Conservation (phyloP, 1,140 invertebrate genomes). For the Papilio helenus region DNA sequence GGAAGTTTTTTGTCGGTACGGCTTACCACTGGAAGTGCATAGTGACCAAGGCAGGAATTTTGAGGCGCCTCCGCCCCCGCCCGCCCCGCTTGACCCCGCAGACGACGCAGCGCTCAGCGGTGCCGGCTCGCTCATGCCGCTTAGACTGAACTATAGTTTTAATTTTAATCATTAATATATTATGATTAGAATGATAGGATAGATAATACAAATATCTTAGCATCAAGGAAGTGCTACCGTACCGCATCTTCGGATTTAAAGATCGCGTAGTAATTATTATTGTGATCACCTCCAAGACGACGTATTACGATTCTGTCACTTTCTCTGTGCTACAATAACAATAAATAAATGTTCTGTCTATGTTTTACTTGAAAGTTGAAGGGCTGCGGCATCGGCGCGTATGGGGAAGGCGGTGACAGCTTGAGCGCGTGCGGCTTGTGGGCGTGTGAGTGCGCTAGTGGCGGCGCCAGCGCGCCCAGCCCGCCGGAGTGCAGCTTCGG, state of each 20-base stretch:
- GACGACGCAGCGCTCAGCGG: slow-evolving; percentile 75
- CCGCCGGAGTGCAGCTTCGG: slow-evolving; percentile 87
- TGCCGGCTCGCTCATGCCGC: slow-evolving; percentile 63
- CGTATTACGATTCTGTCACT: too few species aligned
- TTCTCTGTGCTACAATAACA: too few species aligned
- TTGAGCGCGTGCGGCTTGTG: slow-evolving; percentile 81
- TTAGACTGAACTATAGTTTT: slow-evolving; percentile 67
- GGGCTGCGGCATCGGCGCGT: slow-evolving; percentile 71
- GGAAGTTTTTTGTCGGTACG: too few species aligned
- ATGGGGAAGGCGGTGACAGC: slow-evolving; percentile 75
- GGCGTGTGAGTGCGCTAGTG: slow-evolving; percentile 57
- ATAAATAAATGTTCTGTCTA: neutral
- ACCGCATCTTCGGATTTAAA: too few species aligned
- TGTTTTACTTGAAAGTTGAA: slow-evolving; percentile 77
- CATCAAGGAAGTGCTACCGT: too few species aligned
- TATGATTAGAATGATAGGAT: neutral
- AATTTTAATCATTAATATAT: neutral
- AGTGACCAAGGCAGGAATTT: too few species aligned
- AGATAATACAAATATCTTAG: too few species aligned
- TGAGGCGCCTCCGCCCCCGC: slow-evolving; percentile 65
- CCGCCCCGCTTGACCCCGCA: slow-evolving; percentile 70
- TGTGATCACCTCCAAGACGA: too few species aligned
- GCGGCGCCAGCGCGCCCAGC: slow-evolving; percentile 67
- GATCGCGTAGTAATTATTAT: too few species aligned
- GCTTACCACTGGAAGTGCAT: too few species aligned